Conservation (phyloP, 2,888 invertebrate species). For the Parnassius mnemosyne region DNA sequence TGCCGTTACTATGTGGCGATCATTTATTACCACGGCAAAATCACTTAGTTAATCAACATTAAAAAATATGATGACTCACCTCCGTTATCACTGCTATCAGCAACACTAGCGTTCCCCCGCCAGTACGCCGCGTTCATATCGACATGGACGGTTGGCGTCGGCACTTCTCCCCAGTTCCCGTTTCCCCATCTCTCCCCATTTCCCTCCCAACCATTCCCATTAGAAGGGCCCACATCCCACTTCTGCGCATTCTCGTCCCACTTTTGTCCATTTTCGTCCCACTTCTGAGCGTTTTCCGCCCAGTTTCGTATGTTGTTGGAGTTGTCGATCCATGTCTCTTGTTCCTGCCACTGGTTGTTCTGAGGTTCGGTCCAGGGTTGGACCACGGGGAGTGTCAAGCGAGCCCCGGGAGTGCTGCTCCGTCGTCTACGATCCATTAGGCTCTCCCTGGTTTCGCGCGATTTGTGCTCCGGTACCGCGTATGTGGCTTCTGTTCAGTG, state of each 20-base stretch:
- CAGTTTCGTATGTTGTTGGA: conserved; percentile 56
- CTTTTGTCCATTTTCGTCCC: conserved; percentile 50
- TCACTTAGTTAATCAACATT: no score
- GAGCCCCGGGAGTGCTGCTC: conserved; percentile 65
- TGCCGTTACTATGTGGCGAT: no score
- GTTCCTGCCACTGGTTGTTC: conserved; percentile 46
- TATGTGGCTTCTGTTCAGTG: conserved; percentile 60
- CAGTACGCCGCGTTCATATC: conserved; percentile 70
- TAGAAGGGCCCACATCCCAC: conserved; percentile 50
- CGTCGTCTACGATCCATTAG: conserved; percentile 64
- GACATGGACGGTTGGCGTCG: conserved; percentile 70
- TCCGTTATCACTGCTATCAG: conserved; percentile 76
- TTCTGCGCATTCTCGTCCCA: conserved; percentile 53
- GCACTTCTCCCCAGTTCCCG: conserved; percentile 67
- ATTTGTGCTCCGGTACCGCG: conserved; percentile 68
- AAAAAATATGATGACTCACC: conserved; percentile 43
- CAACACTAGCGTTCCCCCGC: conserved; percentile 69
- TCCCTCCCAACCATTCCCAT: conserved; percentile 59
- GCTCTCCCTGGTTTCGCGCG: conserved; percentile 55
- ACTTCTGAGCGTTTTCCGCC: conserved; percentile 61
- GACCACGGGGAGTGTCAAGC: conserved; percentile 58
- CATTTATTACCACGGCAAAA: no score
- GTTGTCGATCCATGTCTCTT: conserved; percentile 63
- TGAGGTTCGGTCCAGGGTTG: conserved; percentile 47
- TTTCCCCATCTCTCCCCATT: conserved; percentile 53